Conservation (phyloP, 2,113 vertebrate genomes). For the Lethenteron camtschaticum region DNA sequence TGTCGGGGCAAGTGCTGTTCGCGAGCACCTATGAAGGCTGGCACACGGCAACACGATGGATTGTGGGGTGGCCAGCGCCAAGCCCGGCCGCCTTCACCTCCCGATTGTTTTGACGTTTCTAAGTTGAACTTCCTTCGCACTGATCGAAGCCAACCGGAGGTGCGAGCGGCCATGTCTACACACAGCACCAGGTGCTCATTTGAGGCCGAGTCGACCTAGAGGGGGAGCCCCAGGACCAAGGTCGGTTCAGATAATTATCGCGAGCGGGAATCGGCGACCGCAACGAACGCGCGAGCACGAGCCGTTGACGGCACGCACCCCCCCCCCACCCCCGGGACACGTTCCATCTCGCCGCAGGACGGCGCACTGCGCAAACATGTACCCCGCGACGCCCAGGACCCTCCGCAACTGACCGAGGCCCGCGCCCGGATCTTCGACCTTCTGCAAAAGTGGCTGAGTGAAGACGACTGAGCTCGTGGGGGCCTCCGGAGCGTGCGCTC, state of each 20-base stretch:
- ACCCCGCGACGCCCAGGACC: slow-evolving; percentile 20
- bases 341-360: slow-evolving; percentile 17
- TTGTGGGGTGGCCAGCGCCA: no score
- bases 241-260: slow-evolving; percentile 9
- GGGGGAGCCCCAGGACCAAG: background rate
- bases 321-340: accelerated
- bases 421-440: slow-evolving; percentile 19
- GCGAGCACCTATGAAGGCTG: no score
- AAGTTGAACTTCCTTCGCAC: no score
- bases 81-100: no score
- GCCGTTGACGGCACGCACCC: background rate
- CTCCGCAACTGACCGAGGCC: slow-evolving; percentile 18
- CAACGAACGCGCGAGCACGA: slow-evolving; percentile 8
- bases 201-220: slow-evolving; percentile 9
- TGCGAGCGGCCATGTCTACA: background rate
- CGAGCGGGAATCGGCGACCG: slow-evolving; percentile 14
- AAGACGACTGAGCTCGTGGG: no score
- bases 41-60: no score
- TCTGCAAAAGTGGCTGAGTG: slow-evolving; percentile 23
- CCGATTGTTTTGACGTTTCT: no score
- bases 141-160: background rate
- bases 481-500: no score
- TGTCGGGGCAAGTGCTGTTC: no score
- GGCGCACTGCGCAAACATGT: slow-evolving; percentile 26
- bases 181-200: background rate